Base-by-base conservation (phyloP, 2,797 vertebrate species). In the Pempheris klunzingeri region DNA sequence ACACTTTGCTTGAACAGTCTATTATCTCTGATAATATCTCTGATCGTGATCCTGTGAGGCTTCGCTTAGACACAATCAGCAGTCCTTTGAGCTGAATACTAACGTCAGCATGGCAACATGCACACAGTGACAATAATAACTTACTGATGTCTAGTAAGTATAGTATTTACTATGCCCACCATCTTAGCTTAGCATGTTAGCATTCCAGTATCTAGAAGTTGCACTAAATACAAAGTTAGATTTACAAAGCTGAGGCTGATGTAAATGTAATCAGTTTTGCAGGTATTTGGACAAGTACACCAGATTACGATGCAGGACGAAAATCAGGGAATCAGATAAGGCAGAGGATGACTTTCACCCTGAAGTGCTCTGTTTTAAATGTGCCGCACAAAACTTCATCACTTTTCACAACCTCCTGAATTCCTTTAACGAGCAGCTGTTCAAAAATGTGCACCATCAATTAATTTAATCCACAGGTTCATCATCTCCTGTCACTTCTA, bases 401-500 rank as follows among this genome's bases (percentile, higher is more conserved):
- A 47, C 9, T 47, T n/a, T n/a, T 7, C 18, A 10, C 20, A 47
- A 44, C 43, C n/a, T 4, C 6, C 8, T 15, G 43, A 20, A 44
- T 20, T 6, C 18, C 43, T 20, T 44, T 18, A 44, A 44, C 17
- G 43, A 18, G 43, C 18, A 18, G 20, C 43, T 20, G 17, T 20
- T 7, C 18, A 7, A 44, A 44, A 44, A 18, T 44, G 17, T 54
- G 52, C 9, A 54, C 5, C 49, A 26, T 17, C n/a, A n/a, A n/a
- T n/a, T n/a, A n/a, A n/a, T n/a, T n/a, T 8, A 52, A 28, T 52
- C 49, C 13, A 13, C 13, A 50, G n/a, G n/a, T 26, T 15, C 17
- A 3, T 28, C 3, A 13, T 12, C 30, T 34, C 54, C 41, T 67
- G 47, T 80, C 70, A 58, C 71, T 69, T 75, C 77, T 22, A n/a